A percentile compares a stretch with the other conserved stretches of the same genome.
Conservation (phyloP, 1,140 invertebrate species). For the Drosophila cardini region DNA sequence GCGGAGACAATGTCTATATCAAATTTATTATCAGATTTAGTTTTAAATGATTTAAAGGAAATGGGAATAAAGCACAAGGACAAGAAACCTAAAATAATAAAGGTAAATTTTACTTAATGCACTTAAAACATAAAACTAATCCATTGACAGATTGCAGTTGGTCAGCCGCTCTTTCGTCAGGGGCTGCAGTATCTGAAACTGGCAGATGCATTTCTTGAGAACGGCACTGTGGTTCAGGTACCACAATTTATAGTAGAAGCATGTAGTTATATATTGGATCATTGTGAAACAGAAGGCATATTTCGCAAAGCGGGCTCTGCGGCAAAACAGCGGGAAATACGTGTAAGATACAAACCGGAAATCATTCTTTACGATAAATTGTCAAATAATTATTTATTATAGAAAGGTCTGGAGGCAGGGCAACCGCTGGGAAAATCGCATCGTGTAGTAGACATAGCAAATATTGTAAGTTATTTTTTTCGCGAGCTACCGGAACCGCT, state of each 20-base stretch:
- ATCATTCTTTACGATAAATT: not conserved
- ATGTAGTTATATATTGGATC: slow-evolving; percentile 88
- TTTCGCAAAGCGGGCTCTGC: slow-evolving; percentile 94
- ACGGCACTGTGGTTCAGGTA: slow-evolving; percentile 87
- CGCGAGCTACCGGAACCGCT: slow-evolving; percentile 92
- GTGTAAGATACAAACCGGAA: slow-evolving; percentile 85
- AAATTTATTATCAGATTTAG: slow-evolving; percentile 27
- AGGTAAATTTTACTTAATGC: slow-evolving; percentile 62
- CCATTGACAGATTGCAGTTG: slow-evolving; percentile 16
- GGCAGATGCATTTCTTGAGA: slow-evolving; percentile 87
- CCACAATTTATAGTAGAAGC: slow-evolving; percentile 91
- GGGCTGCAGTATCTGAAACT: slow-evolving; percentile 87
- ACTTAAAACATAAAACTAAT: slow-evolving; percentile 53
- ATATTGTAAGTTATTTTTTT: slow-evolving; percentile 93
- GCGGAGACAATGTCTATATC: slow-evolving; percentile 13
- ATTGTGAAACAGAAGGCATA: slow-evolving; percentile 91
- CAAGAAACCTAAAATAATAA: slow-evolving; percentile 36
- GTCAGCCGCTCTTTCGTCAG: slow-evolving; percentile 87
- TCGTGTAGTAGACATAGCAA: slow-evolving; percentile 92
- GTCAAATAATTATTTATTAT: slow-evolving; percentile 61
- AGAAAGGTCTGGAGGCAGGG: slow-evolving; percentile 88
- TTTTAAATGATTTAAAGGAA: slow-evolving; percentile 49
- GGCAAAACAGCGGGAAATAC: slow-evolving; percentile 91
- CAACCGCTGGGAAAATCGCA: slow-evolving; percentile 87
- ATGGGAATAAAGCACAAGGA: slow-evolving; percentile 50